phyloP scores from a whole-genome alignment of 2,113 vertebrate genomes.

The Columba livia region DNA sequence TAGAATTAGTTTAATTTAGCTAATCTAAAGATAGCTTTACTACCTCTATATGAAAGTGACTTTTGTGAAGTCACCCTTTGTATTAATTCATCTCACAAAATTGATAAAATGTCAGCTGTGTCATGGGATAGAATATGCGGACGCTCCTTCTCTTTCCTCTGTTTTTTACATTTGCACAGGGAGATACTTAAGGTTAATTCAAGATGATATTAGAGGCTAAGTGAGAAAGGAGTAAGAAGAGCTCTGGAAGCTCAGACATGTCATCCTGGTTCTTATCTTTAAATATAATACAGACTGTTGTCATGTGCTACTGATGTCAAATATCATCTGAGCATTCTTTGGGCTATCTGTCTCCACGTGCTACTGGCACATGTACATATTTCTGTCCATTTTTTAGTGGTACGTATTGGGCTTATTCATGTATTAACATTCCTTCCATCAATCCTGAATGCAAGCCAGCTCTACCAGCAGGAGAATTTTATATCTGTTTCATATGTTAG shows the following conservation, averaged over 20 bases:
- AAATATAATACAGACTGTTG: constrained; percentile 20
- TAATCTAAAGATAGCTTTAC: background rate
- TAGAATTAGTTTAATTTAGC: background rate
- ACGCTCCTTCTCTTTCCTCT: background rate
- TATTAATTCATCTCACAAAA: background rate
- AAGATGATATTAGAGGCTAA: background rate
- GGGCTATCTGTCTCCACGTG: background rate
- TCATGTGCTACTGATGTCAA: constrained; percentile 29
- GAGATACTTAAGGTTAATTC: background rate
- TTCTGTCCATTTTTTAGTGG: background rate
- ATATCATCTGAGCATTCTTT: constrained; percentile 26
- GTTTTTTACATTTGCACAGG: background rate
- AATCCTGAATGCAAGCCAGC: background rate
- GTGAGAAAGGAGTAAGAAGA: background rate
- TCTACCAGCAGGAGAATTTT: background rate
- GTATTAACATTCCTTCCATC: background rate
- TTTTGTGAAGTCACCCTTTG: background rate
- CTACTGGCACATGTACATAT: background rate
- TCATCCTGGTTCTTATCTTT: constrained; percentile 8
- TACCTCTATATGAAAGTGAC: background rate
- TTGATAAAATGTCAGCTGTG: background rate
- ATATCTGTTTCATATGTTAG: background rate
- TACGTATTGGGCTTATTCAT: background rate
- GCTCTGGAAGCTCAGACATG: background rate
- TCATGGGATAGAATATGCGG: background rate